Evolutionary conservation across 2,797 vertebrate genomes (phyloP), one percentile per base, ranked within the genome.

Genomic region (Lepidocolaptes lacrymiger): DNA sequence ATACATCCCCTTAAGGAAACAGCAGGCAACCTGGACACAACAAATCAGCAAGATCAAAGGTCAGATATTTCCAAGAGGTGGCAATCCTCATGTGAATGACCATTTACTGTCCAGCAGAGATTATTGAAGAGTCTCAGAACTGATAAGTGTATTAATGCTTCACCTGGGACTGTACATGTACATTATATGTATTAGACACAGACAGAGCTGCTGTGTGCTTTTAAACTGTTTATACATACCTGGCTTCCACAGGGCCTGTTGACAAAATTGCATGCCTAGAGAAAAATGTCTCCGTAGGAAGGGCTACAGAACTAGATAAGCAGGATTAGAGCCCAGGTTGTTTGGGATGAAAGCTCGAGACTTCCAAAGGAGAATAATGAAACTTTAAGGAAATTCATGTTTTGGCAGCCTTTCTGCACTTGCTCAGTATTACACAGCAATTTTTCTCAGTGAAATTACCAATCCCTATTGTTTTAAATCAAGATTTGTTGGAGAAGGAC

Each of bases 181-280:
- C 15, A 3, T 18, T 34, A 0, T 7, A 8, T 3, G 0, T 27
- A n/a, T 77, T 37, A 77, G 41, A 23, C 28, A 43, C 43, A 26
- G 3, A 39, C 3, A 44, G 10, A 39, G 21, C 16, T 52, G 44
- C 19, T 71, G 24, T 14, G 32, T 49, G 16, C 9, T 79, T 76
- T 80, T n/a, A 54, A 2, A 0, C 14, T 27, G 10, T 34, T 23
- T 21, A 13, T 39, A 28, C 1, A 10, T 16, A 19, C 1, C 7
- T 0, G 2, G 41, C 21, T n/a, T 64, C 32, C 16, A 74, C 23
- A 77, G 14, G 8, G 4, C 8, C 2, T 63, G 14, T 18, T 43
- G 22, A 43, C 6, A 66, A 36, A 89, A 64, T 5, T 6, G 4
- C 9, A 28, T 15, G 14, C 6, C 30, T 75, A 58, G 13, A 77